Evolutionary conservation across 2,797 vertebrate species (phyloP), one percentile per base, ranked within the genome.

Genomic region (Coregonus sp.): DNA sequence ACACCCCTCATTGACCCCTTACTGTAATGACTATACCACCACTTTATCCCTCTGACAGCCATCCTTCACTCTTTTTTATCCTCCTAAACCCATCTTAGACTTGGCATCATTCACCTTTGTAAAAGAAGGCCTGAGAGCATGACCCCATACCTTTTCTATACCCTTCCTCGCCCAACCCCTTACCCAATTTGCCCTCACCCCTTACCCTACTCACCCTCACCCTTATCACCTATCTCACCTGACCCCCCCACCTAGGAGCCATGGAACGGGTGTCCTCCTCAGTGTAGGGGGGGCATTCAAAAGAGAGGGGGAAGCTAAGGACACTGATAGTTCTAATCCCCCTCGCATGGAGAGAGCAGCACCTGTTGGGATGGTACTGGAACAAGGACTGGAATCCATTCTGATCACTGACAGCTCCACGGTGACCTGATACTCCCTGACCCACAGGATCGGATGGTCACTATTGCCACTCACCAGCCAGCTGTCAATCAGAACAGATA

Each of bases 281-380:
- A 16, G 50, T 40, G 16, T 12, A 12, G 7, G 69, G 75, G 82
- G 78, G 82, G 81, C 91, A 94, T 93, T 93, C 92, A 82, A 73
- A 75, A 70, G 54, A 72, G 76, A 75, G 76, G 63, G 70, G 82
- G 91, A 93, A 92, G 91, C 87, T 87, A 81, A 87, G 84, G 87
- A 87, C 86, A 87, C 83, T 56, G 88, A 92, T 89, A 63, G 87
- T 90, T 82, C 88, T 91, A 90, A 93, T 92, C 90, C 89, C 80
- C 79, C 78, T 9, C 11, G 51, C 82, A 78, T 79, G 83, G 86
- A 63, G 59, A 29, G 20, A 84, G 76, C 81, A 84, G 86, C 93
- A 94, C 92, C 94, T 94, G 93, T 94, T 77, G 74, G 77, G 66
- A 77, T 81, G 82, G 82, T 25, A 9, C 54, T 73, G 73, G 73